Base-by-base conservation (phyloP, 2,797 vertebrate species). In the Typhlichthys subterraneus region DNA sequence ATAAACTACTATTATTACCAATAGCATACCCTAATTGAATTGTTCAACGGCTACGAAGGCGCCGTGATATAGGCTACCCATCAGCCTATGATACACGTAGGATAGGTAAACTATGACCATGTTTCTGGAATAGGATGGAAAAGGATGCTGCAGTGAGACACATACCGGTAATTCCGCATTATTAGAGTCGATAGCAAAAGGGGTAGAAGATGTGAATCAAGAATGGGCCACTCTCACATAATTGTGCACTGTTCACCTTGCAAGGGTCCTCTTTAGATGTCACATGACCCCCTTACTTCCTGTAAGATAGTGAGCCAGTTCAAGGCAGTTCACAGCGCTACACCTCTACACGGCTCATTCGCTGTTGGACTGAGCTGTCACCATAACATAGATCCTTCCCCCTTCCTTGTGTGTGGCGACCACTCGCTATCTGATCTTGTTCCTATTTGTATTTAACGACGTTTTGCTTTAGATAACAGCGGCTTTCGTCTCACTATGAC, bases 331-430 rank as follows among this genome's bases (percentile, higher is more conserved):
- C 78, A 72, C 76, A 12, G 23, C 31, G 4, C 51, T 71, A 81
- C 76, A 69, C 80, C 31, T 14, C 51, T 71, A 81, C 76, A 69
- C 80, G 12, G 65, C 79, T 82, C 83, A 65, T 67, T 76, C 67
- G 57, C 51, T 68, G 72, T 65, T 84, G 73, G 62, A 50, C 75
- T 38, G 81, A 88, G 83, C 88, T 91, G 89, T 92, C 91, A 91
- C 75, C 67, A 68, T 59, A 63, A 12, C 38, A 19, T 50, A 42
- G 70, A 57, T 14, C 5, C 46, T 58, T 57, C 59, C 46, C 1
- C 70, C 63, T 46, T 47, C 66, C 59, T 19, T 17, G 48, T 70
- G 56, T 59, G 70, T 50, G 23, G 42, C 45, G 78, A 65, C 72
- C 72, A 64, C 76, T 76, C 69, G 46, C 29, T 67, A 5, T 17